phyloP scores from a whole-genome alignment of 2,797 vertebrate species.

The Heliangelus exortis region DNA sequence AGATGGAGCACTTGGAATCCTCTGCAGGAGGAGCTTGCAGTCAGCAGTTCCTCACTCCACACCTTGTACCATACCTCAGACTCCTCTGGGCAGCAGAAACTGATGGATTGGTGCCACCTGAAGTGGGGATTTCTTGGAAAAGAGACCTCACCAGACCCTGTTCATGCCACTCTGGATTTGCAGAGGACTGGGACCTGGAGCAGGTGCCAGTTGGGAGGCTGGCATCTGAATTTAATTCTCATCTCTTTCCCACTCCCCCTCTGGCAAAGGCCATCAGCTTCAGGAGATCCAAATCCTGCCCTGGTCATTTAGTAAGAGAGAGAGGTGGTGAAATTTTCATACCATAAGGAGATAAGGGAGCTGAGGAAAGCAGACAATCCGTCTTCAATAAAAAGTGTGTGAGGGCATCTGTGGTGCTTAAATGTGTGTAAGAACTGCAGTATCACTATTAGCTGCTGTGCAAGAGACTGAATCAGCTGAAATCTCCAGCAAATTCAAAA shows the following conservation, averaged over 20 bases:
- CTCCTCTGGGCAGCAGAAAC: background rate
- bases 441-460: slow-evolving; percentile 14
- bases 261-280: background rate
- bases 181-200: background rate
- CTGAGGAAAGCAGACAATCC: background rate
- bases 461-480: slow-evolving; percentile 14
- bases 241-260: background rate
- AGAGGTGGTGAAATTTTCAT: background rate
- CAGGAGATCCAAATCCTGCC: background rate
- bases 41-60: background rate
- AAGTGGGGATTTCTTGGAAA: background rate
- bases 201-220: background rate
- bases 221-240: background rate
- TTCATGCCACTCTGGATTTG: background rate
- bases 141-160: background rate
- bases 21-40: background rate
- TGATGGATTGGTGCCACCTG: background rate
- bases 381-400: background rate
- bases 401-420: background rate
- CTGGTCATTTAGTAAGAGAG: background rate
- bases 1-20: background rate
- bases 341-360: background rate
- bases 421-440: background rate
- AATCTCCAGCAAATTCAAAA: slow-evolving; percentile 9
- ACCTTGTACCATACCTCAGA: background rate